Base-by-base conservation (phyloP, 2,888 invertebrate genomes). In the Stramonita haemastoma region DNA sequence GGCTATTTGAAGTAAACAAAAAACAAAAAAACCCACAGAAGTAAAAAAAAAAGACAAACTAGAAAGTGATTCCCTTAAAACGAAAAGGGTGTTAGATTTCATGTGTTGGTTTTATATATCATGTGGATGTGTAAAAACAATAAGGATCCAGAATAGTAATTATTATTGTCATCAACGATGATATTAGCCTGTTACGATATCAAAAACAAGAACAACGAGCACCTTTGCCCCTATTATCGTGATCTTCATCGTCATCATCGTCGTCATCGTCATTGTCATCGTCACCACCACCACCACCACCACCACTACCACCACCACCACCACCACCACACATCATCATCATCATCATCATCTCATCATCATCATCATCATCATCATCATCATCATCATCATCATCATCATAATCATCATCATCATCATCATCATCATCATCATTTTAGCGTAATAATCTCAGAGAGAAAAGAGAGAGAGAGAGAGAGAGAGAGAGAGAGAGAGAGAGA, bases 201-300 rank as follows among this genome's bases (percentile, higher is more conserved):
- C 46, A 46, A 46, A 46, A 46, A 46, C 8, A 46, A 46, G 8
- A 46, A 56, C 34, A 29, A 83, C 32, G 8, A 56, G 34, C 34
- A 83, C 32, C 56, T 26, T 83, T 34, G n/a, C n/a, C 73, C 26
- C n/a, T n/a, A n/a, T 73, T n/a, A 73, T n/a, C n/a, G n/a, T 73
- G 26, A 26, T 26, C n/a, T n/a, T 73, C n/a, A 73, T 73, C 73
- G n/a, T 73, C 73, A 73, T 73, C 73, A 73, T 73, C 73, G n/a
- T 73, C 73, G n/a, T 73, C 73, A 73, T 86, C 57, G 19, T 56
- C 66, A 19, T 66, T 0, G 19, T 66, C 66, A 66, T 66, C 66
- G 19, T 22, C 66, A 66, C n/a, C 46, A 46, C 6, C 46, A 46
- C 6, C 46, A 46, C 4, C 46, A 46, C 5, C 66, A 11, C 5